These are phyloP conservation scores for Puntigrus tetrazona DNA, from an alignment of 2,113 vertebrate species.

Conservation along the genomic window DNA sequence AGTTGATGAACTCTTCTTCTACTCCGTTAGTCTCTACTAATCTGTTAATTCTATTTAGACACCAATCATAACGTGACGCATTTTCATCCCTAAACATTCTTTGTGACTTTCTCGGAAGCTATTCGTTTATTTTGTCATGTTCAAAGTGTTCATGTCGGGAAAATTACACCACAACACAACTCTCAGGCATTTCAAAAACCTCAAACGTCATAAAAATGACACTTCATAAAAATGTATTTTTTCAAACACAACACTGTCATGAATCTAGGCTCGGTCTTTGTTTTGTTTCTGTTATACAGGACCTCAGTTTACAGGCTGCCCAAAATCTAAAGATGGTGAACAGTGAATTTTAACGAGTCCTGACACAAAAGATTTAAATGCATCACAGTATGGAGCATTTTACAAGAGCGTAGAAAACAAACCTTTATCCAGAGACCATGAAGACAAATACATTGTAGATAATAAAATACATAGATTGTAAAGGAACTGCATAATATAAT, in stretches of 20 bases:
- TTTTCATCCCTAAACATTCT: background rate
- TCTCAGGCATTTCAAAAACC: background rate
- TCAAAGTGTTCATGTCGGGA: background rate
- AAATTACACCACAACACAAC: background rate
- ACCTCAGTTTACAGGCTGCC: background rate
- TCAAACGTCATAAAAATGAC: background rate
- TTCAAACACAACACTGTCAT: slow-evolving; percentile 3
- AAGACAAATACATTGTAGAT: background rate
- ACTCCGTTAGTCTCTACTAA: background rate
- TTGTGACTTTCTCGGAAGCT: background rate
- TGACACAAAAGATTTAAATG: background rate
- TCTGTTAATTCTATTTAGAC: background rate
- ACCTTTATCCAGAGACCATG: background rate
- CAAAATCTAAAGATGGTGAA: background rate
- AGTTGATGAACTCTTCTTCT: background rate
- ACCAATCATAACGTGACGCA: background rate
- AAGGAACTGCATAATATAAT: background rate
- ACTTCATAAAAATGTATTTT: slow-evolving; percentile 15
- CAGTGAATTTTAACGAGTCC: background rate
- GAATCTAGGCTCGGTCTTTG: background rate
- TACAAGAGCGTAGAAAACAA: background rate
- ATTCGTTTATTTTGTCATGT: background rate
- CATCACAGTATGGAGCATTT: background rate
- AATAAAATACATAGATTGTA: background rate
- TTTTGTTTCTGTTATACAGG: background rate